phyloP scores from a whole-genome alignment of 2,113 vertebrate genomes.

The Rhinopomastus cyanomelas region DNA sequence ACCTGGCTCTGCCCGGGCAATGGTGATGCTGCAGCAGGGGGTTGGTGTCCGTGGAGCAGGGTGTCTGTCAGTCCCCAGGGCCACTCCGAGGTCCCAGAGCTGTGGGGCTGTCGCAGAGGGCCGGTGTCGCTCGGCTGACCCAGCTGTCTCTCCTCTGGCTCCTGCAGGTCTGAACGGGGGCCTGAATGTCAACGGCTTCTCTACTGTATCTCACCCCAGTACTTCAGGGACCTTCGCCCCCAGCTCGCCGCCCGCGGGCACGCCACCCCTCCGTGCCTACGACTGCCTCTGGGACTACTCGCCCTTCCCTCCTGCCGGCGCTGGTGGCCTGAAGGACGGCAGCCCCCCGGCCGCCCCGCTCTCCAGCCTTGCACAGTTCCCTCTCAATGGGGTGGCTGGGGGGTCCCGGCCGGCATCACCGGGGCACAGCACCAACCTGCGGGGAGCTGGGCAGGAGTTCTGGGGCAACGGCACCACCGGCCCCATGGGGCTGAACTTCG shows the following conservation, averaged over 20 bases:
- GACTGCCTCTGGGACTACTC: conserved; percentile 93
- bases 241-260: conserved; percentile 80
- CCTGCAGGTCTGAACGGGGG: conserved; percentile 91
- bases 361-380: conserved; percentile 84
- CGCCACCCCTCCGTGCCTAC: conserved; percentile 82
- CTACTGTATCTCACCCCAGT: conserved; percentile 91
- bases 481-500: conserved; percentile 77
- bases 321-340: conserved; percentile 84
- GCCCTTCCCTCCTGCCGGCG: conserved; percentile 77
- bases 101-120: too few species aligned
- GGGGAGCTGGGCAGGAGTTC: conserved; percentile 78
- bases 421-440: conserved; percentile 75
- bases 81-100: too few species aligned
- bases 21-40: not conserved
- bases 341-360: conserved; percentile 69
- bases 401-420: conserved; percentile 67
- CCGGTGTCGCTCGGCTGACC: not conserved
- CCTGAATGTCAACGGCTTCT: conserved; percentile 96
- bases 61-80: not conserved
- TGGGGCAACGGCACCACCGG: conserved; percentile 85
- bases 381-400: conserved; percentile 83
- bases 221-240: conserved; percentile 85
- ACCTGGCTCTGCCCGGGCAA: fast-evolving
- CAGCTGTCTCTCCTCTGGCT: not conserved
- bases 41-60: fast-evolving